A percentile compares a stretch with the other conserved stretches of the same genome.
These are phyloP conservation scores for Enteromius fasciolatus DNA, from an alignment of 2,797 vertebrate genomes.

Conservation along the genomic window DNA sequence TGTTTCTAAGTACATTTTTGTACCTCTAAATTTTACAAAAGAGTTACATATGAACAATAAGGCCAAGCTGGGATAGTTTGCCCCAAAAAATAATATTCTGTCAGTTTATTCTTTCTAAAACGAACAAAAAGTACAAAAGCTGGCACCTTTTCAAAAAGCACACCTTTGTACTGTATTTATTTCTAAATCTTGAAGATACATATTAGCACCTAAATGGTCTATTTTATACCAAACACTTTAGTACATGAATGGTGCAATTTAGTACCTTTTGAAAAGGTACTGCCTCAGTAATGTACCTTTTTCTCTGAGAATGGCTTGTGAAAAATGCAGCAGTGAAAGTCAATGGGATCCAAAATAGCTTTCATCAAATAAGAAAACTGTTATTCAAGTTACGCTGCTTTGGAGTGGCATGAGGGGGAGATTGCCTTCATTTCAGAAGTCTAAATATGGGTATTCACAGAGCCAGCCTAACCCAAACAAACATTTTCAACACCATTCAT, in stretches of 20 bases:
- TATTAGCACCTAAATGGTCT: not conserved
- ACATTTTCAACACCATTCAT: conserved; percentile 12
- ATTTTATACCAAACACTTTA: not conserved
- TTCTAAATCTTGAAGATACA: not conserved
- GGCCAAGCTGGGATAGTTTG: not conserved
- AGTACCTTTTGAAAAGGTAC: not conserved
- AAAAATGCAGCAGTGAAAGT: not conserved
- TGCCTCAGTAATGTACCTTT: not conserved
- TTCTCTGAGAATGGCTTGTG: not conserved
- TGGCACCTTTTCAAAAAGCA: not conserved
- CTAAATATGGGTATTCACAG: not conserved
- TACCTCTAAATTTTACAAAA: not conserved
- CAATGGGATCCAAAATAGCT: not conserved
- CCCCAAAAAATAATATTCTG: not conserved
- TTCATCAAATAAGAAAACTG: not conserved
- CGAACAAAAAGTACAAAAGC: not conserved
- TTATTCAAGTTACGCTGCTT: not conserved
- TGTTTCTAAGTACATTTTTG: not conserved
- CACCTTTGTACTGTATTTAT: not conserved
- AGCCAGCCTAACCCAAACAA: not conserved
- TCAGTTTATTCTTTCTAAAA: not conserved
- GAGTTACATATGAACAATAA: not conserved
- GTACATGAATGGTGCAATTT: not conserved
- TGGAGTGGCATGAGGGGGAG: not conserved
- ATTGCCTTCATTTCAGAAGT: not conserved